Percentiles rank a stretch among this genome's conserved stretches.
phyloP scores from a whole-genome alignment of 2,888 invertebrate genomes.

The Metalampra italica region DNA sequence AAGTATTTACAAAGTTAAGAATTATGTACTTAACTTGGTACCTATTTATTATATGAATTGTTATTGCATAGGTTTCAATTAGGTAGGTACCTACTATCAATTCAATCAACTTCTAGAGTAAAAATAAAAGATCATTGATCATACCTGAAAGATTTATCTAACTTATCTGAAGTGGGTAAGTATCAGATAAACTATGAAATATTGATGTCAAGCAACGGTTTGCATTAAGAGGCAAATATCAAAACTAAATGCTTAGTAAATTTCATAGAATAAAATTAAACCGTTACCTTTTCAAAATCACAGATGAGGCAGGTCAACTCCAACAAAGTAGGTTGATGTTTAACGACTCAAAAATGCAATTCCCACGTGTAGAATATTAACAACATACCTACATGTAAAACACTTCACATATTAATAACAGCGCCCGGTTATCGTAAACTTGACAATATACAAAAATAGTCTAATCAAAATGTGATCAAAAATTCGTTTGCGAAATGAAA shows the following conservation, averaged over 20 bases:
- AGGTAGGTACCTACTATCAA: no score
- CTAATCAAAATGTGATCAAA: constrained; percentile 49
- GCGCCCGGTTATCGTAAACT: constrained; percentile 33
- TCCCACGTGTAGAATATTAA: constrained; percentile 46
- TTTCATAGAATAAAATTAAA: constrained; percentile 29
- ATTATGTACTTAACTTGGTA: no score
- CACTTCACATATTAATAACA: constrained; percentile 47
- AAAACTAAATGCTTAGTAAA: not conserved
- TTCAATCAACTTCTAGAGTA: no score
- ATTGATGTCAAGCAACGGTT: not conserved
- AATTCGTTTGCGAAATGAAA: constrained; percentile 54
- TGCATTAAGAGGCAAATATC: not conserved
- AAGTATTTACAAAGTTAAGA: no score
- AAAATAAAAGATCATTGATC: no score
- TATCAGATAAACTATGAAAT: constrained; percentile 1
- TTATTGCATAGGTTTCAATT: no score
- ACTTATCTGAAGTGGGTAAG: no score
- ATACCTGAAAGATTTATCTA: no score
- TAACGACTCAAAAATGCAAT: constrained; percentile 35
- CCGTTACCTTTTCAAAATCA: constrained; percentile 74
- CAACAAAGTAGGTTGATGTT: constrained; percentile 63
- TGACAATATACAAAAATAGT: constrained; percentile 38
- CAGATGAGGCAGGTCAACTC: constrained; percentile 61
- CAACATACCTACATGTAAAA: constrained; percentile 36
- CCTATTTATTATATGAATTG: no score